Percentiles rank a stretch among this genome's conserved stretches.
phyloP scores from a whole-genome alignment of 2,888 invertebrate species.

The Neoitamus cyanurus region DNA sequence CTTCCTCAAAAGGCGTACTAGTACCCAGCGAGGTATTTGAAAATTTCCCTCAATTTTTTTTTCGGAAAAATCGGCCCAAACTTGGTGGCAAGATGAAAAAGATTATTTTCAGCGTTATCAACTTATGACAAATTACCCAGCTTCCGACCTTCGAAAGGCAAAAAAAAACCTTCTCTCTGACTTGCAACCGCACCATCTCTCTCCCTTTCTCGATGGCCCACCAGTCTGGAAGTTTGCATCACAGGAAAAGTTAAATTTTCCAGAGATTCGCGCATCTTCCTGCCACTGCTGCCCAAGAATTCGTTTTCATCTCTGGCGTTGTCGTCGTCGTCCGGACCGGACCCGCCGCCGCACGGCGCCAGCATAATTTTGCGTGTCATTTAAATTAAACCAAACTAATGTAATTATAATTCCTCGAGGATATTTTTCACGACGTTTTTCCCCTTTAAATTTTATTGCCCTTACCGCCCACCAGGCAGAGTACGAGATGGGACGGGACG shows the following conservation, averaged over 20 bases:
- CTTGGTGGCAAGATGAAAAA: neutral
- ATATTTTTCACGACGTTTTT: slow-evolving; percentile 45
- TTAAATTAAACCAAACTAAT: slow-evolving; percentile 49
- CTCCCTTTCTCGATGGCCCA: neutral
- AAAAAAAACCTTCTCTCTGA: neutral
- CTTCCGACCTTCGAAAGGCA: neutral
- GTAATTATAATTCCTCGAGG: slow-evolving; percentile 49
- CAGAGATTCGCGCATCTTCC: slow-evolving; percentile 4
- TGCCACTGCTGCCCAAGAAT: neutral
- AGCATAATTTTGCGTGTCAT: slow-evolving; percentile 49
- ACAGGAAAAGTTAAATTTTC: slow-evolving; percentile 19
- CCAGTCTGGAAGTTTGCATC: neutral
- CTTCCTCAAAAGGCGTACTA: neutral
- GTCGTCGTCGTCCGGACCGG: neutral
- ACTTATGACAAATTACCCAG: slow-evolving; percentile 7
- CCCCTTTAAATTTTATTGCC: slow-evolving; percentile 40
- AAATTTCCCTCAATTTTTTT: neutral
- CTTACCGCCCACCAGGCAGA: neutral
- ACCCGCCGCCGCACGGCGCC: neutral
- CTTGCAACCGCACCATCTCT: neutral
- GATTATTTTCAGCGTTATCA: neutral
- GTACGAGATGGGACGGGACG: neutral
- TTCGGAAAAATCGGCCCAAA: neutral
- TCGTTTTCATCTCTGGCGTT: neutral
- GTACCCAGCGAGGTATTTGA: neutral